Evolutionary conservation across 2,113 vertebrate genomes (phyloP), one percentile per base, ranked within the genome.

Genomic region (Myotis davidii): DNA sequence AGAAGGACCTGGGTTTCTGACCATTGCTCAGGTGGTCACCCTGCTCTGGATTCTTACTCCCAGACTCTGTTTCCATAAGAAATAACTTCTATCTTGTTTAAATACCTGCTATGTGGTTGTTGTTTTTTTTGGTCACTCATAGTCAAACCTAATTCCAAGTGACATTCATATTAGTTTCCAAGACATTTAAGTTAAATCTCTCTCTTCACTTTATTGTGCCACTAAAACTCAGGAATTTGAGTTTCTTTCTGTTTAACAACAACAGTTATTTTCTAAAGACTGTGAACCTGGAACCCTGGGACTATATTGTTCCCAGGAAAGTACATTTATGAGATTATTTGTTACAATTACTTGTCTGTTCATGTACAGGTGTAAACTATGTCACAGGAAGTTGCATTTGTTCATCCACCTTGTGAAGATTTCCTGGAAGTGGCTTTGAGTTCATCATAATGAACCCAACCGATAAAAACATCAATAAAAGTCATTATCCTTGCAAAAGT

Each of bases 221-320:
- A 64, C 23, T 34, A 74, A 45, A 74, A 17, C 25, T 29, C 72
- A 56, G 17, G 42, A 37, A 78, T 69, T 93, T 48, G 50, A 82
- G 34, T 91, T 85, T 85, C 52, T 85, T 92, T 82, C 59, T 84
- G 32, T 77, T 72, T 77, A 37, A 16, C 23, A 70, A 82, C 81
- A 70, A 70, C 39, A 42, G 23, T 37, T 70, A 25, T 56, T 14
- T 20, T 76, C 32, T 67, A 32, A 73, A 78, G 20, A 48, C 50
- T 78, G 29, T 9, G 25, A 78, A 48, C 52, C 83, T 78, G 18
- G 39, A 83, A 89, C 61, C 89, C 32, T 32, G 59, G 72, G 56
- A 65, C 25, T 52, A 3, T 90, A 72, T 39, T 39, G 32, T 76
- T 72, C 64, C 74, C 7, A 21, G 5, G 50, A 84, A 96, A 83